Evolutionary conservation across 2,888 invertebrate species (phyloP).

Genomic region (Apodemia duryi): DNA sequence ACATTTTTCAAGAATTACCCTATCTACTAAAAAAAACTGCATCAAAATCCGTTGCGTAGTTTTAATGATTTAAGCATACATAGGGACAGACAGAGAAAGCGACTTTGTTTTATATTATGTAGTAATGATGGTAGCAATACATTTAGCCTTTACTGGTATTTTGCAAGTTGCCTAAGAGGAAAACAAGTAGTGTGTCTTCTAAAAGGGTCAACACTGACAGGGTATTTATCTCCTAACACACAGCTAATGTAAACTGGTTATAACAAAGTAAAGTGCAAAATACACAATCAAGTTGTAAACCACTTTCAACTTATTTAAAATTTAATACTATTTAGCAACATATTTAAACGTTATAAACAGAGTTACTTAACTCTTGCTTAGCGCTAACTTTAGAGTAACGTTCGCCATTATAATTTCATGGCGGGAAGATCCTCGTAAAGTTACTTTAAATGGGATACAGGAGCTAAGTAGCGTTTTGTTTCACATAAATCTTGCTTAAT

Average conservation of each 20-base stretch:
- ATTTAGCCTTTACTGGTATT: too few relatives aligned
- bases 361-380: constrained; percentile 8
- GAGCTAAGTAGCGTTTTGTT: constrained; percentile 11
- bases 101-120: too few relatives aligned
- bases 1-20: too few relatives aligned
- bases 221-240: background rate
- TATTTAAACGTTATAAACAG: constrained; percentile 5
- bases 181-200: too few relatives aligned
- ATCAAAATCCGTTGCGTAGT: too few relatives aligned
- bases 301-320: constrained; percentile 7
- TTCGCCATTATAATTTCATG: constrained; percentile 19
- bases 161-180: too few relatives aligned
- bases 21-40: too few relatives aligned
- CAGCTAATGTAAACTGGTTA: background rate
- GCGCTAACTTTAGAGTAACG: constrained; percentile 4
- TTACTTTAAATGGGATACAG: constrained; percentile 20
- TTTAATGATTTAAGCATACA: too few relatives aligned
- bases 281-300: background rate
- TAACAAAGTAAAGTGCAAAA: background rate
- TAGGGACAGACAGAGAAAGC: too few relatives aligned
- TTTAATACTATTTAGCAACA: constrained; percentile 10
- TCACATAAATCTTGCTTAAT: constrained; percentile 19
- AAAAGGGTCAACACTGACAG: too few relatives aligned
- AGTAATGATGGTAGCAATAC: too few relatives aligned
- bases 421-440: constrained; percentile 20